Evolutionary conservation across 2,797 vertebrate genomes (phyloP), one percentile per base, ranked within the genome.

Genomic region (Acomys russatus): DNA sequence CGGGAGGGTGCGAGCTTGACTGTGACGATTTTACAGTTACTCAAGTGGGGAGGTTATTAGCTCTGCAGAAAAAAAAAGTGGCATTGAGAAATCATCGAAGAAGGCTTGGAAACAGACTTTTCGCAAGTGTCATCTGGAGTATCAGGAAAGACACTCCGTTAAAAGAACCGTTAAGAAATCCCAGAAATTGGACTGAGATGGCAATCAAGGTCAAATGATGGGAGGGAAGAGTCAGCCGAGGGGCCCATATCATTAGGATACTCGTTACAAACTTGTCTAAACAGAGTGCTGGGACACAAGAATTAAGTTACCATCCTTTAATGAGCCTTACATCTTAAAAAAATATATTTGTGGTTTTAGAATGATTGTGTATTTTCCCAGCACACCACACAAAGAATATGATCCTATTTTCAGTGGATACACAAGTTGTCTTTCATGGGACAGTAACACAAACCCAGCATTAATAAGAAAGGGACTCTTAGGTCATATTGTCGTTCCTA

Each of bases 341-440:
- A 73, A 44, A 76, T 25, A 90, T 80, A 59, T 49, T 88, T 94
- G n/a, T 79, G 61, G 95, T 82, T 92, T 87, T 25, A 80, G 86
- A 92, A 92, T 64, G 92, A 76, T 87, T 92, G 82, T 90, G 97
- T 96, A 44, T 90, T 97, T 97, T 96, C 96, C 96, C 96, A 97
- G 95, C 66, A 91, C 71, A 91, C 54, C 12, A 22, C 77, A 94
- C 94, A 94, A 90, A 91, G 94, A 94, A 79, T 63, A 33, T 85
- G 87, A 74, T 82, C 92, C 96, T 91, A 94, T 97, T 96, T 96
- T 92, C 91, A 61, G 79, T 87, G 91, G 95, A 90, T 35, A 96
- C 96, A 97, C 97, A 94, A 44, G 92, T 96, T 96, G 95, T 94
- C 97, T 95, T 97, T 96, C 83, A 92, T n/a, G 90, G 77, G 44